These are phyloP conservation scores for Beris morrisii DNA, from an alignment of 2,888 invertebrate genomes.

Conservation along the genomic window DNA sequence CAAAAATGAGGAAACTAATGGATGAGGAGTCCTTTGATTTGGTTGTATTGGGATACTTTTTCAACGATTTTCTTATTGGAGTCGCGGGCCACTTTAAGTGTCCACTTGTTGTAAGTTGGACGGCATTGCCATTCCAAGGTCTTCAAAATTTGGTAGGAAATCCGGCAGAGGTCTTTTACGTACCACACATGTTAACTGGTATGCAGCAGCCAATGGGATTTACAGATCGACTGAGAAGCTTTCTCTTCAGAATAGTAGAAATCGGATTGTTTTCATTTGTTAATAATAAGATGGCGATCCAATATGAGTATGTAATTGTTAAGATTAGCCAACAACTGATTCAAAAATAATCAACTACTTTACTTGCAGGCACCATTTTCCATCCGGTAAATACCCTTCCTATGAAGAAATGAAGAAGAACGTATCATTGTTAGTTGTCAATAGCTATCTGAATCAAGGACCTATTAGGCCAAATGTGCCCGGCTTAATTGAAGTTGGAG, in stretches of 20 bases:
- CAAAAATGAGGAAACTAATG: conserved; percentile 24
- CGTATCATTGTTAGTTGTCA: conserved; percentile 52
- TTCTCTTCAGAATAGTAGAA: not conserved
- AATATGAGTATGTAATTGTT: conserved; percentile 17
- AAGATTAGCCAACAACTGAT: not conserved
- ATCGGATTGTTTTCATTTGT: conserved; percentile 12
- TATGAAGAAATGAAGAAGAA: conserved; percentile 48
- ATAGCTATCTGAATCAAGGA: conserved; percentile 52
- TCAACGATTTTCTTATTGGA: conserved; percentile 32
- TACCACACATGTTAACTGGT: conserved; percentile 4
- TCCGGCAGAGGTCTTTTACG: conserved; percentile 20
- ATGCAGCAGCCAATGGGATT: conserved; percentile 18
- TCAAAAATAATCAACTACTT: not conserved
- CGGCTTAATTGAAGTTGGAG: conserved; percentile 56
- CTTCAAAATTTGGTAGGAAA: conserved; percentile 24
- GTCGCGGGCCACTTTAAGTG: conserved; percentile 38
- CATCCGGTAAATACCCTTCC: conserved; percentile 33
- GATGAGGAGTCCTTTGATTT: conserved; percentile 35
- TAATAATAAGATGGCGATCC: not conserved
- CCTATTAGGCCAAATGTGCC: conserved; percentile 50
- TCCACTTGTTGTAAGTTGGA: conserved; percentile 32
- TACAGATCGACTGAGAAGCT: conserved; percentile 16
- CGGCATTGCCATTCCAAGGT: not conserved
- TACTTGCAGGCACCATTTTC: conserved; percentile 30
- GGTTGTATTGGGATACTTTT: conserved; percentile 27